phyloP scores from a whole-genome alignment of 2,113 vertebrate genomes.

The Hypanus sabinus region DNA sequence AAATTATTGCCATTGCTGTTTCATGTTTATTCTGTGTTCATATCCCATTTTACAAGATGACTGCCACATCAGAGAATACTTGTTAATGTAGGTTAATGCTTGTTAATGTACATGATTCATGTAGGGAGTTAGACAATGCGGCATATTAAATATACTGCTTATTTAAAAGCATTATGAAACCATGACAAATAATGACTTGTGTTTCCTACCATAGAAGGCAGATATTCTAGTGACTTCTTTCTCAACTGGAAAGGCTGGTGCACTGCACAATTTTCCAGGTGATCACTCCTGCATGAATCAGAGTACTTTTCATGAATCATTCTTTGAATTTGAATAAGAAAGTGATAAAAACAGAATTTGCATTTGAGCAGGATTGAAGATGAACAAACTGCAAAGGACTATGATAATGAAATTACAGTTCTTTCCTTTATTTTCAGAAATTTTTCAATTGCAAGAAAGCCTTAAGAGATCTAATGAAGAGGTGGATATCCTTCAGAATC shows the following conservation, averaged over 20 bases:
- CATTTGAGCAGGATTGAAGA: background rate
- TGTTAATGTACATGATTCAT: background rate
- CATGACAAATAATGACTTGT: background rate
- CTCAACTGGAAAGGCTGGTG: background rate
- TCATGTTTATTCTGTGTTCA: background rate
- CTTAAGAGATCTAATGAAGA: conserved; percentile 51
- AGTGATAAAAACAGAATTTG: background rate
- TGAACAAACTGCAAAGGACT: background rate
- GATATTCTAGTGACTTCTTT: conserved; percentile 8
- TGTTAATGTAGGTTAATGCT: background rate
- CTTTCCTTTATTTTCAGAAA: conserved; percentile 53
- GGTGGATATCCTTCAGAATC: conserved; percentile 54
- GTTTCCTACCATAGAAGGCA: background rate
- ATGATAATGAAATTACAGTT: background rate
- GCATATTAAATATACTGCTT: background rate
- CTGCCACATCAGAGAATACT: background rate
- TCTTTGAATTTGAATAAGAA: background rate
- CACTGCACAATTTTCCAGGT: background rate
- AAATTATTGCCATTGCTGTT: background rate
- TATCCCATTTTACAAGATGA: background rate
- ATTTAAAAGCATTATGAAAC: background rate
- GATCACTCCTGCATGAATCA: background rate
- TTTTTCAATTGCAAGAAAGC: conserved; percentile 53
- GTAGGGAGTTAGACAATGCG: background rate
- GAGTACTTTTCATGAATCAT: background rate